Conservation (phyloP, 2,888 invertebrate species). For the Sabatieria punctata region DNA sequence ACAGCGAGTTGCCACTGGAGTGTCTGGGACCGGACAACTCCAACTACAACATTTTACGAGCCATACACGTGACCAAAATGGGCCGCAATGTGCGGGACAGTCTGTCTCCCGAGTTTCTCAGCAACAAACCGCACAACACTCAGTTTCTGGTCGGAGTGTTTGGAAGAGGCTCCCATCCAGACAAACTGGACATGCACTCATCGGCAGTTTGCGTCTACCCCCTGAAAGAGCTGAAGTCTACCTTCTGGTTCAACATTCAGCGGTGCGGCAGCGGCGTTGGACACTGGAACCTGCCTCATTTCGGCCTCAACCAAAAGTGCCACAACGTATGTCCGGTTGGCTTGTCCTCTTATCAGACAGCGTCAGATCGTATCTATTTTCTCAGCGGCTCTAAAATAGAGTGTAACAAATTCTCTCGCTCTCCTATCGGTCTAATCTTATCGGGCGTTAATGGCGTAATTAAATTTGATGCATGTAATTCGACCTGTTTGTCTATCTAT, state of each 20-base stretch:
- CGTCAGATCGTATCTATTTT: too few relatives aligned
- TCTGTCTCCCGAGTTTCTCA: slow-evolving; percentile 17
- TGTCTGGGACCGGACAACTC: slow-evolving; percentile 28
- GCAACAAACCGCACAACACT: slow-evolving; percentile 1
- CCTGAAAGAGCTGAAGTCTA: slow-evolving; percentile 29
- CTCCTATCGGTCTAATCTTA: too few relatives aligned
- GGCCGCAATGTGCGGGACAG: slow-evolving; percentile 39
- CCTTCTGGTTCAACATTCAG: slow-evolving; percentile 35
- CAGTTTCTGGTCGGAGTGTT: slow-evolving; percentile 16
- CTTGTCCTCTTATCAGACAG: too few relatives aligned
- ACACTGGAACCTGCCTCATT: slow-evolving; percentile 34
- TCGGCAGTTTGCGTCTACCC: slow-evolving; percentile 34
- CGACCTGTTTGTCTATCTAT: too few relatives aligned
- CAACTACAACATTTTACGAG: slow-evolving; percentile 35
- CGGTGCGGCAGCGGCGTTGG: slow-evolving; percentile 34
- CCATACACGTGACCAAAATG: slow-evolving; percentile 53
- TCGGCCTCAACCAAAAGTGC: slow-evolving; percentile 30
- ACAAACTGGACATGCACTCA: neutral
- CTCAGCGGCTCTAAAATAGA: too few relatives aligned
- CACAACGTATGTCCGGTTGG: slow-evolving; percentile 22
- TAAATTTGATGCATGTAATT: too few relatives aligned
- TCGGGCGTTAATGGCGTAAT: too few relatives aligned
- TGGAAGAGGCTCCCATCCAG: neutral
- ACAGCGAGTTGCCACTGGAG: slow-evolving; percentile 39
- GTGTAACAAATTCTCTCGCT: too few relatives aligned